A percentile compares a stretch with the other conserved stretches of the same genome.
Conservation (phyloP, 2,797 vertebrate species). For the Pseudochromis fuscus region DNA sequence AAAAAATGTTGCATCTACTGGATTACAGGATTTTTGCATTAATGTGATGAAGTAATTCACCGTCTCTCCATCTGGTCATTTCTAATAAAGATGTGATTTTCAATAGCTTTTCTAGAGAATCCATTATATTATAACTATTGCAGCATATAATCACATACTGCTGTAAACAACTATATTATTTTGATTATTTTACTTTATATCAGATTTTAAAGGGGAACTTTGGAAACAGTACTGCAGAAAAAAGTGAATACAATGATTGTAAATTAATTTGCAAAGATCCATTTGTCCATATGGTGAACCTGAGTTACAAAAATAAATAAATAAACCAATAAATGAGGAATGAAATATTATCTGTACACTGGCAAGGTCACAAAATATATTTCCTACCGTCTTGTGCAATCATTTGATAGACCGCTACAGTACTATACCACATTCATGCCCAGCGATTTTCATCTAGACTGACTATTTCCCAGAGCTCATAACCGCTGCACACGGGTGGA, state of each 20-base stretch:
- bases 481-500: not conserved
- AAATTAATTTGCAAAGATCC: not conserved
- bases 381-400: too few species aligned
- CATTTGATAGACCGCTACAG: too few species aligned
- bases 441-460: not conserved
- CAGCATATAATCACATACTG: not conserved
- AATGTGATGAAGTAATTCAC: conserved; percentile 13
- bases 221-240: not conserved
- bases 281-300: too few species aligned
- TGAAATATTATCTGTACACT: too few species aligned
- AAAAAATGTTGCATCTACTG: not conserved
- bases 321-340: not conserved
- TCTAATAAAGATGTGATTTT: not conserved
- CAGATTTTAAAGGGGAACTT: not conserved
- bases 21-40: conserved; percentile 18
- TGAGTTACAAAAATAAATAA: too few species aligned
- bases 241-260: not conserved
- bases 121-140: not conserved
- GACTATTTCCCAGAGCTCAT: not conserved
- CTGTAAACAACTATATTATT: not conserved
- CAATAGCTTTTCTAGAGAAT: not conserved
- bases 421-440: not conserved
- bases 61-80: not conserved
- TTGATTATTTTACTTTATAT: not conserved
- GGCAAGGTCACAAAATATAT: not conserved